phyloP scores from a whole-genome alignment of 1,140 invertebrate species.

The Drosophila littoralis region DNA sequence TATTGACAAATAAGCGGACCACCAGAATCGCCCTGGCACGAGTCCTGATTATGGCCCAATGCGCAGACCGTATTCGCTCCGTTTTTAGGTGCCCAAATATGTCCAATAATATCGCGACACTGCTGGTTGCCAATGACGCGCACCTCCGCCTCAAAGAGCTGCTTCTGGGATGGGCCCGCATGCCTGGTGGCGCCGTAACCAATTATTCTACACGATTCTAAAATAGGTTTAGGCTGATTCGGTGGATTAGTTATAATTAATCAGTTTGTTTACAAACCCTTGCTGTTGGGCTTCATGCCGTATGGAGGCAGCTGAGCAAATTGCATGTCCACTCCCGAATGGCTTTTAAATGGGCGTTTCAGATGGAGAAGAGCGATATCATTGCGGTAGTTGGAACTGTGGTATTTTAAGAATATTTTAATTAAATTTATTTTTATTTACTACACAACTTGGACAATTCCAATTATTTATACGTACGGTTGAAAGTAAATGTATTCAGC shows the following conservation, averaged over 20 bases:
- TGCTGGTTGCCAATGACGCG: slow-evolving; percentile 64
- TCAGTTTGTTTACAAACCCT: slow-evolving; percentile 42
- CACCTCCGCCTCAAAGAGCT: slow-evolving; percentile 68
- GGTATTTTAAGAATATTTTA: too few species aligned
- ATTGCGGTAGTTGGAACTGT: slow-evolving; percentile 73
- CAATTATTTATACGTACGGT: slow-evolving; percentile 58
- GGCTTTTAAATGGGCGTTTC: slow-evolving; percentile 38
- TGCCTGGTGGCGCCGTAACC: slow-evolving; percentile 75
- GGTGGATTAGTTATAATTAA: background rate
- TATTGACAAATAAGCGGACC: slow-evolving; percentile 75
- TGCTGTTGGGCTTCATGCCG: slow-evolving; percentile 61
- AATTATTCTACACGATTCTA: slow-evolving; percentile 75
- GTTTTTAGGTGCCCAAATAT: slow-evolving; percentile 76
- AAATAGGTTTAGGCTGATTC: background rate
- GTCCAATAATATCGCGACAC: slow-evolving; percentile 70
- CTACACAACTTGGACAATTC: background rate
- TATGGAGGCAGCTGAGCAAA: slow-evolving; percentile 63
- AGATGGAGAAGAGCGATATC: slow-evolving; percentile 72
- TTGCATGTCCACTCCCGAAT: slow-evolving; percentile 21
- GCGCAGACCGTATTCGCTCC: slow-evolving; percentile 77
- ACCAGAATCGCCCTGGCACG: slow-evolving; percentile 80
- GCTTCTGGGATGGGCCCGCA: slow-evolving; percentile 64
- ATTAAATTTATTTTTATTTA: too few species aligned
- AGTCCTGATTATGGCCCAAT: slow-evolving; percentile 72
- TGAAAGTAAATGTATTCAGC: slow-evolving; percentile 78